Conservation (phyloP, 2,113 vertebrate species). For the Trachemys scripta region DNA sequence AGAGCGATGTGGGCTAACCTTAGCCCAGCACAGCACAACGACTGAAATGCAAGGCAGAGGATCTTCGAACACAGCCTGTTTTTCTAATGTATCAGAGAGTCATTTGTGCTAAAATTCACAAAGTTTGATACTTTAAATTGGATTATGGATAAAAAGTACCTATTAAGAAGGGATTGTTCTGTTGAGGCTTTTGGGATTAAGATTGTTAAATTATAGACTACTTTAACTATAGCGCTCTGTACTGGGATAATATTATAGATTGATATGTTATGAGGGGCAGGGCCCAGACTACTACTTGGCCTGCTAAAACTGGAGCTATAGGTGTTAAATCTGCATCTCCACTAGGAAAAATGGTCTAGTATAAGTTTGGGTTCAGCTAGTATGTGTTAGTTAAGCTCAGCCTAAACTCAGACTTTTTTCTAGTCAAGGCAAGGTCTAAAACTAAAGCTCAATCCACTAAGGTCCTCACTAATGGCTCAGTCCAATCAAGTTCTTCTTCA, state of each 20-base stretch:
- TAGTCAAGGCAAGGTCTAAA: too few relatives aligned
- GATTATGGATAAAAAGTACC: not conserved
- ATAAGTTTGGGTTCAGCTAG: not conserved
- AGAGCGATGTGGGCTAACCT: not conserved
- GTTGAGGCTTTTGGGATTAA: not conserved
- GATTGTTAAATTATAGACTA: not conserved
- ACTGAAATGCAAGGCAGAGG: not conserved
- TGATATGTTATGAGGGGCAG: not conserved
- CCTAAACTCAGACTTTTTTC: not conserved
- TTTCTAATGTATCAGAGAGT: not conserved
- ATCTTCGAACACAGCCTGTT: not conserved
- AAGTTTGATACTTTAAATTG: not conserved
- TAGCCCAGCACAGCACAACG: not conserved
- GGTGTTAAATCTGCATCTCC: not conserved
- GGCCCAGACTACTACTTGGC: not conserved
- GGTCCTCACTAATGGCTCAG: accelerated
- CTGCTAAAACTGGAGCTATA: not conserved
- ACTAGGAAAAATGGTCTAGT: not conserved
- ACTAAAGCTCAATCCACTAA: not conserved
- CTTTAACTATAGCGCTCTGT: not conserved
- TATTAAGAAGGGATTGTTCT: not conserved
- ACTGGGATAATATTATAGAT: not conserved
- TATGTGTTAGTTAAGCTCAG: not conserved
- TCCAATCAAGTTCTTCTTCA: not conserved
- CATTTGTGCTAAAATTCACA: not conserved